Base-by-base conservation (phyloP, 2,888 invertebrate genomes). In the Lasius fuliginosus region DNA sequence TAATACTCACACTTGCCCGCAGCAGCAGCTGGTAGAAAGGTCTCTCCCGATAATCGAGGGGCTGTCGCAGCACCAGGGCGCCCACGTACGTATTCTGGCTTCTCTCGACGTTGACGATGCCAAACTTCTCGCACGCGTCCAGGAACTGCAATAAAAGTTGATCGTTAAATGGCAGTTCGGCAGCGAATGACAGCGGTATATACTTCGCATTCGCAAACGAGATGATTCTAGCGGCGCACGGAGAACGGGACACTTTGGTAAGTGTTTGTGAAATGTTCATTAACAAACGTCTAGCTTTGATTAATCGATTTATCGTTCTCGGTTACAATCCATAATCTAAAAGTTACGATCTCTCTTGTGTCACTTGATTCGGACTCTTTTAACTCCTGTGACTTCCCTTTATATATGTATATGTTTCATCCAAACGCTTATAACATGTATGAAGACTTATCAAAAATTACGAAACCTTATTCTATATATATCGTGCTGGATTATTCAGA, bases 21-120 rank as follows among this genome's bases (percentile, higher is more conserved):
- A 98, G 95, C 84, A 97, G 96, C 88, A 98, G 96, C 93, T 97
- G 97, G 93, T 97, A 98, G 92, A 97, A 97, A 93, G 97, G 97
- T 88, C 97, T 96, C 85, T 97, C 96, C 90, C 97, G 97, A 94
- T 98, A 98, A 95, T 98, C 97, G 84, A 98, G 95, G 18, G 96
- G 96, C 88, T 96, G 96, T 89, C 95, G 96, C 79, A 98, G 95
- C 75, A 98, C 96, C 84, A 98, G 95, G 1, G 97, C 97, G 1
- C 98, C 98, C n/a, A 95, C 96, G 92, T 97, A 97, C 76, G 96
- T 95, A 90, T 97, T 97, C 58, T 98, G 97, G 56, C 96, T 96
- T 0, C 96, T 96, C 89, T 96, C 96, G 18, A 96, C 93, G 5
- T 96, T 95, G 73, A 96, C 96, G 83, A 98, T 96, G 85, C 96